Base-by-base conservation (phyloP, 2,888 invertebrate species). In the Sphinx pinastri region DNA sequence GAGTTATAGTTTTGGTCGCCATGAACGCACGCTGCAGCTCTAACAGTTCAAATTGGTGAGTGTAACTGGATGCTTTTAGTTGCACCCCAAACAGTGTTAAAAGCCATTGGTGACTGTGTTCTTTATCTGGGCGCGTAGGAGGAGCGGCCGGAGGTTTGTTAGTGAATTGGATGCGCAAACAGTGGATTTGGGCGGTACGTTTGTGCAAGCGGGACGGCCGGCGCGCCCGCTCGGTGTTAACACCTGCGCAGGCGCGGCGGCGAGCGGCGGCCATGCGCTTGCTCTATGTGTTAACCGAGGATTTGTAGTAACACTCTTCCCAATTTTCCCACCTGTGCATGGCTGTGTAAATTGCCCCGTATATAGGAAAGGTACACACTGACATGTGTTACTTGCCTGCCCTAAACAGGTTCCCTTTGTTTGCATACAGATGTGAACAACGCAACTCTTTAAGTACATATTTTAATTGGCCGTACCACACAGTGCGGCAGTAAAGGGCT, bases 161-260 rank as follows among this genome's bases (percentile, higher is more conserved):
- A 75, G 81, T 84, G 80, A 89, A 91, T 90, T 85, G 85, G 72
- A 82, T 86, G 79, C 70, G 82, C 85, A 93, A 93, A 92, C 87
- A 92, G 75, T 78, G 81, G 82, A 84, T 90, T 88, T 91, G 93
- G 93, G 93, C 93, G 93, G 93, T 89, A 85, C 92, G 87, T 90
- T 91, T 93, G 92, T 89, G 82, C 81, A 81, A 81, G 81, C 82
- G 80, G 78, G 77, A 77, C 79, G 80, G 78, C 83, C 79, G 79
- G 79, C 79, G 78, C 78, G 81, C 79, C 81, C 81, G 79, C 78
- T 71, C 81, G 75, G 84, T 83, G 90, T 90, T 93, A 92, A 89
- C 93, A 93, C 93, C 92, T 93, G 93, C 85, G 73, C 73, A 75
- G 11, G 55, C 55, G 13, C 51, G 13, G 55, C n/a, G n/a, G 54